Percentiles rank a stretch among this genome's conserved stretches.
Conservation (phyloP, 2,113 vertebrate genomes). For the Uropsilus gracilis region DNA sequence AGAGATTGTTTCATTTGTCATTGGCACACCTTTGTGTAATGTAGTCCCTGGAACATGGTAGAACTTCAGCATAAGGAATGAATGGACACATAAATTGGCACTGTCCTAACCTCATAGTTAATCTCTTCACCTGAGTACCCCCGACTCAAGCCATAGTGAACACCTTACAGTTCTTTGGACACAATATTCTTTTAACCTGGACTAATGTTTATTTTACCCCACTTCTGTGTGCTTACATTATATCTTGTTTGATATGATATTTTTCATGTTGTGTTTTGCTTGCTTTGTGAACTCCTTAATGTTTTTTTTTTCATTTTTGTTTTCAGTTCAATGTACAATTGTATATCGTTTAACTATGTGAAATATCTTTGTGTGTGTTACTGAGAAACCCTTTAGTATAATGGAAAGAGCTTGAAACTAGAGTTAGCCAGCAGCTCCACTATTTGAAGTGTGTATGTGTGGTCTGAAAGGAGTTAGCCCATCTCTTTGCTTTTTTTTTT, state of each 20-base stretch:
- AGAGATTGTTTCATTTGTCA: neutral
- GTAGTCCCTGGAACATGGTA: neutral
- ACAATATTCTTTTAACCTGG: neutral
- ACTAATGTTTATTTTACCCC: neutral
- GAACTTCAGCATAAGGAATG: neutral
- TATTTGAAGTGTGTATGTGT: no score
- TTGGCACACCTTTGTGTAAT: neutral
- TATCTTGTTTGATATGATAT: neutral
- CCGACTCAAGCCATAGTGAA: neutral
- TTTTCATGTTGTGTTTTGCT: neutral
- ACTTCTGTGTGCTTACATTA: neutral
- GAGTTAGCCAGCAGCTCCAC: no score
- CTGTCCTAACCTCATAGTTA: neutral
- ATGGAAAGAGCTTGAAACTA: no score
- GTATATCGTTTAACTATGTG: neutral
- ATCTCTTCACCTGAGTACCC: neutral
- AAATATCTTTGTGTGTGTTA: neutral
- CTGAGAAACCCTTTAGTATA: no score
- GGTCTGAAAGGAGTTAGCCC: no score
- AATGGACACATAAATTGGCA: neutral
- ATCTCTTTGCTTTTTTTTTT: no score
- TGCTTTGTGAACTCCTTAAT: constrained; percentile 25
- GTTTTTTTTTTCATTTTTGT: neutral
- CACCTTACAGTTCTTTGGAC: neutral
- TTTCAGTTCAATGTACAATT: neutral